A percentile compares a stretch with the other conserved stretches of the same genome.
Evolutionary conservation across 2,113 vertebrate genomes (phyloP).

Genomic region (Piprites chloris): DNA sequence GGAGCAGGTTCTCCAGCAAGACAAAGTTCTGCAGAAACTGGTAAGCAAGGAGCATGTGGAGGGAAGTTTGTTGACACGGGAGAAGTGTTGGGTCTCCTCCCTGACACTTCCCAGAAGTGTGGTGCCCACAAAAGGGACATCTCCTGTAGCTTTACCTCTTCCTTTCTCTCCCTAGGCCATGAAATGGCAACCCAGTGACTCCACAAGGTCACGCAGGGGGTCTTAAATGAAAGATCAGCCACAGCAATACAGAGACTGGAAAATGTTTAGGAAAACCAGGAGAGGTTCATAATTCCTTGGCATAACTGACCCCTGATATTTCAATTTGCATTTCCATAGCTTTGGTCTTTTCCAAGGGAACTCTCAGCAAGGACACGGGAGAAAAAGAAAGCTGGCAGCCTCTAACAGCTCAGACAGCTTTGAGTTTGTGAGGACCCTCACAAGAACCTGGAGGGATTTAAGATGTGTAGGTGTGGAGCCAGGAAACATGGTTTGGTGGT

Average conservation of each 20-base stretch:
- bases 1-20: neutral
- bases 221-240: neutral
- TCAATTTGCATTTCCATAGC: neutral
- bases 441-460: neutral
- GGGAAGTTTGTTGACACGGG: rapidly evolving
- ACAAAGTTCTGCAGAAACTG: neutral
- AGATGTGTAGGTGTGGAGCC: rapidly evolving
- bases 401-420: neutral
- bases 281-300: neutral
- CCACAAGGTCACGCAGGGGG: neutral
- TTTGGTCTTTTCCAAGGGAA: neutral
- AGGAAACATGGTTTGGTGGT: neutral
- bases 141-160: neutral
- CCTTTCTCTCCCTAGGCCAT: neutral
- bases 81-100: neutral
- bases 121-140: neutral
- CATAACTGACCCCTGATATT: neutral
- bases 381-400: neutral
- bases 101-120: rapidly evolving
- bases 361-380: neutral
- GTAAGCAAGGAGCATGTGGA: neutral
- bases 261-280: neutral
- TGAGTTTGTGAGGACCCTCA: neutral
- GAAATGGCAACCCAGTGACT: neutral
- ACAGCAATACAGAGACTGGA: neutral